Conservation (phyloP, 2,888 invertebrate genomes). For the Chymomyza procnemis region DNA sequence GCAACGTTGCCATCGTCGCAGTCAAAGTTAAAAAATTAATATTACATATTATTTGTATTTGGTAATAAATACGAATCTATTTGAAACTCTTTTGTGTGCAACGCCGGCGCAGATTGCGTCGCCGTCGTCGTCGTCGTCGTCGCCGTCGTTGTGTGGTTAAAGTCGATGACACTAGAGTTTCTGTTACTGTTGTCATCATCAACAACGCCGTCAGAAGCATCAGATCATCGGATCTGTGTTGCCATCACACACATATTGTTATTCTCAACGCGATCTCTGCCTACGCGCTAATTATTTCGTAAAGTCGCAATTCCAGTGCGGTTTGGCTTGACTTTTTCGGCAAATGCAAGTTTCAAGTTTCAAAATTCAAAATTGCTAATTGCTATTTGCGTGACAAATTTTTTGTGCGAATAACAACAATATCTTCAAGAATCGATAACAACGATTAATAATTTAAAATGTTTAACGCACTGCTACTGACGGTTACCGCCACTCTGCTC, state of each 20-base stretch:
- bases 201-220: slow-evolving; percentile 11
- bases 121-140: slow-evolving; percentile 6
- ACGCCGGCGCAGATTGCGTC: slow-evolving; percentile 39
- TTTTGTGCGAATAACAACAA: slow-evolving; percentile 4
- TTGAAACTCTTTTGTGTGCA: slow-evolving; percentile 36
- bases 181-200: slow-evolving; percentile 40
- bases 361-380: background rate
- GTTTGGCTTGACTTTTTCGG: slow-evolving; percentile 4
- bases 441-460: slow-evolving; percentile 21
- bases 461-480: slow-evolving; percentile 21
- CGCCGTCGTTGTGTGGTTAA: background rate
- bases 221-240: slow-evolving; percentile 8
- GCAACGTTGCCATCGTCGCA: slow-evolving; percentile 15
- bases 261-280: slow-evolving; percentile 30
- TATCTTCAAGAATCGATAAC: background rate
- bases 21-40: slow-evolving; percentile 39
- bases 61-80: slow-evolving; percentile 40
- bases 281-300: slow-evolving; percentile 62
- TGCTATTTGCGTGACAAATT: slow-evolving; percentile 53
- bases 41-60: slow-evolving; percentile 69
- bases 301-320: slow-evolving; percentile 28
- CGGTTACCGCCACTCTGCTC: slow-evolving; percentile 44
- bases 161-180: background rate
- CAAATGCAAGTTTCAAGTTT: background rate
- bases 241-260: slow-evolving; percentile 41